Conservation (phyloP, 2,797 vertebrate genomes). For the Microchirus variegatus region DNA sequence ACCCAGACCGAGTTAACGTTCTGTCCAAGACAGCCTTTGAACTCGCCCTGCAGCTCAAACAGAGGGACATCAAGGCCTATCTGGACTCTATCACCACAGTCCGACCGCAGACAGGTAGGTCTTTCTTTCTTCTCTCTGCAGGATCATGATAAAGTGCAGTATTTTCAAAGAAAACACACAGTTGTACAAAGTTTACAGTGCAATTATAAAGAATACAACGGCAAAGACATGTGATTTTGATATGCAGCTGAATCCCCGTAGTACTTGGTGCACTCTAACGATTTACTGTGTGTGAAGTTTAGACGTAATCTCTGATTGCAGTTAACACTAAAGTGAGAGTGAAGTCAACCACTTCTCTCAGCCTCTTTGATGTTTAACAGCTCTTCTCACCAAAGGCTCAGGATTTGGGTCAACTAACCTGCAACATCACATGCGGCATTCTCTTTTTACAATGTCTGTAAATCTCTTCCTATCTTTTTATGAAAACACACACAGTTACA, state of each 20-base stretch:
- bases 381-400: slow-evolving; percentile 7
- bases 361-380: slow-evolving; percentile 39
- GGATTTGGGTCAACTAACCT: neutral
- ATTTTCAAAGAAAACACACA: neutral
- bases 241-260: neutral
- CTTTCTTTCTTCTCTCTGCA: neutral
- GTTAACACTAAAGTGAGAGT: slow-evolving; percentile 42
- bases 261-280: neutral
- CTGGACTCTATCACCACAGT: slow-evolving; percentile 93
- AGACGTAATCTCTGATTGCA: neutral
- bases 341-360: slow-evolving; percentile 1
- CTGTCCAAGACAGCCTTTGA: slow-evolving; percentile 94
- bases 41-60: slow-evolving; percentile 88
- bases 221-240: neutral
- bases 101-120: slow-evolving; percentile 88
- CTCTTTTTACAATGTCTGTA: too few species aligned
- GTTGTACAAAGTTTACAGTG: neutral
- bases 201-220: neutral
- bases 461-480: neutral
- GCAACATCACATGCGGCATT: too few species aligned
- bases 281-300: neutral
- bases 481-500: neutral
- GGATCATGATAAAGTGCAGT: neutral
- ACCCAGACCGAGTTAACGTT: slow-evolving; percentile 89
- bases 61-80: slow-evolving; percentile 90